Evolutionary conservation across 2,797 vertebrate genomes (phyloP).

Genomic region (Sciurus vulgaris): DNA sequence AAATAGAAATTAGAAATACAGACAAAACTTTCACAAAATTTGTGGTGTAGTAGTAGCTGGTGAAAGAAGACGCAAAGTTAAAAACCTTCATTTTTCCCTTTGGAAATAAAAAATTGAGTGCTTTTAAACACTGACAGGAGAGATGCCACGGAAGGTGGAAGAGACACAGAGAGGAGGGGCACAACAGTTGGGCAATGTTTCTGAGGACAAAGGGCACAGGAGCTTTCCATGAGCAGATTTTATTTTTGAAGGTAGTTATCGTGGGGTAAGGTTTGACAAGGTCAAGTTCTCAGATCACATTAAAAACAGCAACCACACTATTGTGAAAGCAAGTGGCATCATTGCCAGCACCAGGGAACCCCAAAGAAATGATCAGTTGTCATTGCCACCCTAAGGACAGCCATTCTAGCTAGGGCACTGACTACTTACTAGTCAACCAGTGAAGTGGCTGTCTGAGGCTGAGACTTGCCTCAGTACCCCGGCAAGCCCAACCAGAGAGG

Average conservation of each 20-base stretch:
- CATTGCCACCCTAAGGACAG: not conserved
- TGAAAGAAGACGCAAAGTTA: not conserved
- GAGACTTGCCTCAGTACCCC: not conserved
- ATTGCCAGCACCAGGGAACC: not conserved
- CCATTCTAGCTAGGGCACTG: not conserved
- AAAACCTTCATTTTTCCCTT: not conserved
- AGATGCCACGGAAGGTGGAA: not conserved
- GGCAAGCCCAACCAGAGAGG: not conserved
- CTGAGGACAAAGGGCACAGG: not conserved
- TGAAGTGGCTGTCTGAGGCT: not conserved
- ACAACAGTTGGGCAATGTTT: not conserved
- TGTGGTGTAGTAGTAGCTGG: not conserved
- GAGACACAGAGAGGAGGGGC: not conserved
- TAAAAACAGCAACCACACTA: not conserved
- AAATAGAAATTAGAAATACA: not conserved
- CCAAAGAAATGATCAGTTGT: not conserved
- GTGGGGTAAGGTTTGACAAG: not conserved
- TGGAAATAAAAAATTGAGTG: not conserved
- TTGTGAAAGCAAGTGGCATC: not conserved
- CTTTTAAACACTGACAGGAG: not conserved
- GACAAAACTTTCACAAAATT: not conserved
- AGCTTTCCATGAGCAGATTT: not conserved
- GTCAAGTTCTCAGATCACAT: not conserved
- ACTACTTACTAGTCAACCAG: not conserved
- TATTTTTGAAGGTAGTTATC: not conserved